Percentiles rank a stretch among this genome's conserved stretches.
phyloP scores from a whole-genome alignment of 2,797 vertebrate species.

The Heteromormyrus szaboi region DNA sequence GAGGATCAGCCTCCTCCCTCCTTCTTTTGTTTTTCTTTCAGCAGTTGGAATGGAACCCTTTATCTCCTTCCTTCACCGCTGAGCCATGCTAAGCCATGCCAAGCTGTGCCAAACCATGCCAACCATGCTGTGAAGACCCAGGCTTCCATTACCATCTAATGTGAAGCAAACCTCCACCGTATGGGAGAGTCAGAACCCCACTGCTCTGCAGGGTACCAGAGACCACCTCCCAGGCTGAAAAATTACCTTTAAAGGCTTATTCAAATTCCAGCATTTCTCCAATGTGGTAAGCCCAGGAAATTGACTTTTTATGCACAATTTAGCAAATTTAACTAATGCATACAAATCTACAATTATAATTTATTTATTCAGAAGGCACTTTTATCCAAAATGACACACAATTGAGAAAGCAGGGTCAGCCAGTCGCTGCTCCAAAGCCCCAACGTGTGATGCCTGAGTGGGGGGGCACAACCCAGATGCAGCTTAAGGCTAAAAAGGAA shows the following conservation, averaged over 20 bases:
- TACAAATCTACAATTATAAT: not conserved
- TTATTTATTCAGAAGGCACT: not conserved
- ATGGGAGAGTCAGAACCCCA: not conserved
- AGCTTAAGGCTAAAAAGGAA: not conserved
- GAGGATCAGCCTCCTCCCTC: not conserved
- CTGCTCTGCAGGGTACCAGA: not conserved
- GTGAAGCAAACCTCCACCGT: not conserved
- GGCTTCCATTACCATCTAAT: not conserved
- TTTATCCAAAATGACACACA: not conserved
- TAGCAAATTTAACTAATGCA: not conserved
- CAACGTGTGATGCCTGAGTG: not conserved
- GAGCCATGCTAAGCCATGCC: not conserved
- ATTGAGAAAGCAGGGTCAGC: not conserved
- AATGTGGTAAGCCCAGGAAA: not conserved
- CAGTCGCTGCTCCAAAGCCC: not conserved
- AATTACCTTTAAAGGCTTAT: not conserved
- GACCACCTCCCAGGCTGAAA: not conserved
- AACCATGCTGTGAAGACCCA: not conserved
- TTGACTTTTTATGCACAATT: not conserved
- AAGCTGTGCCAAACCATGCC: not conserved
- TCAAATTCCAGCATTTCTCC: not conserved
- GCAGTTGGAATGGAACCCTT: not conserved
- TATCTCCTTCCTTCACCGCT: not conserved
- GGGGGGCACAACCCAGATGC: not conserved
- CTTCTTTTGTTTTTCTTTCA: not conserved